Evolutionary conservation across 2,888 invertebrate genomes (phyloP).

Genomic region (Agrochola lychnidis): DNA sequence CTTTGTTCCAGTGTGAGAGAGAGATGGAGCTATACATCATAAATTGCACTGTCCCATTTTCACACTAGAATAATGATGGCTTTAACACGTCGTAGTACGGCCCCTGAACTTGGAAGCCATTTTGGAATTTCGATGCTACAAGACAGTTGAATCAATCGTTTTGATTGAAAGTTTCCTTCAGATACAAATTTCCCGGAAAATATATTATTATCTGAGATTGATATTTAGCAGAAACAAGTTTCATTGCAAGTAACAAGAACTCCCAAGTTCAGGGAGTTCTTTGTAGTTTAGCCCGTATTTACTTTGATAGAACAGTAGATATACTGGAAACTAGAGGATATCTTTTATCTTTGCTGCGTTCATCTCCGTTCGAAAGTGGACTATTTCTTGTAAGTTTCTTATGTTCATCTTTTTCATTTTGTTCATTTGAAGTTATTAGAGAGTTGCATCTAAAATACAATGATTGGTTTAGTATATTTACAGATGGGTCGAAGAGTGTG

Average conservation of each 20-base stretch:
- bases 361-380: background rate
- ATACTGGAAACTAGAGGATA: background rate
- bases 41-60: too few species aligned
- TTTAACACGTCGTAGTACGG: too few species aligned
- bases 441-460: too few species aligned
- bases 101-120: background rate
- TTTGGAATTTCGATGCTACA: background rate
- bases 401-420: background rate
- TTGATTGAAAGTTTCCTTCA: background rate
- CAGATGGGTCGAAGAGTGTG: too few species aligned
- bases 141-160: conserved; percentile 5
- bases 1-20: too few species aligned
- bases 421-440: too few species aligned
- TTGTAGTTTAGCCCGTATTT: conserved; percentile 28
- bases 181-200: background rate
- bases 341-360: conserved; percentile 3
- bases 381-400: background rate
- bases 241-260: conserved; percentile 12
- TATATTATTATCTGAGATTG: background rate
- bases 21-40: too few species aligned
- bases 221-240: conserved; percentile 2
- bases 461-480: too few species aligned
- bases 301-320: conserved; percentile 13
- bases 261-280: conserved; percentile 8
- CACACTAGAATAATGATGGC: too few species aligned